Base-by-base conservation (phyloP, 2,797 vertebrate genomes). In the Etheostoma nigrum region DNA sequence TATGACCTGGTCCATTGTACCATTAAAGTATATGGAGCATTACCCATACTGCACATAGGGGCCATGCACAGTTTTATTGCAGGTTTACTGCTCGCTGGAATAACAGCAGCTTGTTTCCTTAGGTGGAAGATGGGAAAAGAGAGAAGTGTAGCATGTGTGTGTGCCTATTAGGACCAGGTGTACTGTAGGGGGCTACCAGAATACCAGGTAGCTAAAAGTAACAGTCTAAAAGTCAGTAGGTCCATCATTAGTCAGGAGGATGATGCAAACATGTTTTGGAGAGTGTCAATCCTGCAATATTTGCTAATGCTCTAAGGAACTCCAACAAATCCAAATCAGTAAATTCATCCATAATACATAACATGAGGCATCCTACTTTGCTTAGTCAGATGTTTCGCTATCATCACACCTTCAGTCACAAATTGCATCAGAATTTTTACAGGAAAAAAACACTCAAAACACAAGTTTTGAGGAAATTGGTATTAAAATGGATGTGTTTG, bases 21-120 rank as follows among this genome's bases (percentile, higher is more conserved):
- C 90, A 91, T 95, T 94, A 94, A 95, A 95, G 84, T 94, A 94
- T 93, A 94, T 94, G 92, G 90, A 89, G 92, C 93, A 85, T 93
- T 93, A 92, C 91, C 91, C 91, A 90, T 91, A 88, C 86, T 84
- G 89, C 82, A 84, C 90, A 91, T 86, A 87, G 82, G 86, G 88
- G 81, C 88, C 81, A 80, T 83, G 89, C 87, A 88, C 79, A 65
- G 76, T 89, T 95, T 95, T 94, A 94, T 87, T 90, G 81, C 88
- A 93, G 86, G 88, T 94, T 94, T 93, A 93, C 87, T 86, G 76
- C 88, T 88, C 64, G 27, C 85, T 88, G 90, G 85, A 94, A 90
- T 89, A 92, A 92, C 88, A 88, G 87, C 85, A 76, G 76, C 79
- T 77, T 89, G 83, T 92, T 89, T 92, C 80, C 83, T 85, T 74